Conservation (phyloP, 2,797 vertebrate species). For the Peromyscus eremicus region DNA sequence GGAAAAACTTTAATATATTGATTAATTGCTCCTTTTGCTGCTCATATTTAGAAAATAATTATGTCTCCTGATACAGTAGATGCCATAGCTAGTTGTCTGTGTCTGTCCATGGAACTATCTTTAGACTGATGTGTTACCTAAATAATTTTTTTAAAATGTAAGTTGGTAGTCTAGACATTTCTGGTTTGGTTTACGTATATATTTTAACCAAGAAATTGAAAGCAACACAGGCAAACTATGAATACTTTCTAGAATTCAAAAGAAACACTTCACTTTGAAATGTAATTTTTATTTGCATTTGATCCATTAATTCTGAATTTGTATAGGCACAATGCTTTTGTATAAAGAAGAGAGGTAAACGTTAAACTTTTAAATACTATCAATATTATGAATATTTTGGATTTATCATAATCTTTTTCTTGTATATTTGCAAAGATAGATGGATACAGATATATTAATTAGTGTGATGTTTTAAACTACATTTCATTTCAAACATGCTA, state of each 20-base stretch:
- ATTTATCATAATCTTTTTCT: not conserved
- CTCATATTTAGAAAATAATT: slow-evolving; percentile 64
- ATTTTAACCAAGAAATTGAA: slow-evolving; percentile 23
- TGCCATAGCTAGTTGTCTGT: not conserved
- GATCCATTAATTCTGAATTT: slow-evolving; percentile 13
- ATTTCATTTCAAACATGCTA: slow-evolving; percentile 1
- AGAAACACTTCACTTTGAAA: slow-evolving; percentile 59
- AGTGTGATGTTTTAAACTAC: not conserved
- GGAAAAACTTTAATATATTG: slow-evolving; percentile 58
- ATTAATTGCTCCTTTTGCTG: slow-evolving; percentile 65
- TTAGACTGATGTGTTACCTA: not conserved
- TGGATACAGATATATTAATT: slow-evolving; percentile 6
- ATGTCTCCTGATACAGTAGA: not conserved
- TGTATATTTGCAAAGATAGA: not conserved
- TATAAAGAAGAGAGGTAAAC: not conserved
- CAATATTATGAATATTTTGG: not conserved
- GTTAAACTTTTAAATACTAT: not conserved
- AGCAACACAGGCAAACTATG: not conserved
- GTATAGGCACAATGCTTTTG: not conserved
- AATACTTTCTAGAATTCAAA: slow-evolving; percentile 53
- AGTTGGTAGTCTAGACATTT: not conserved
- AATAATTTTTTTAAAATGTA: not conserved
- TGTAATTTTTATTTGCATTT: slow-evolving; percentile 57
- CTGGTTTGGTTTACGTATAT: not conserved
- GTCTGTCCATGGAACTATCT: not conserved